Conservation (phyloP, 2,888 invertebrate genomes). For the Embidobia sp. region DNA sequence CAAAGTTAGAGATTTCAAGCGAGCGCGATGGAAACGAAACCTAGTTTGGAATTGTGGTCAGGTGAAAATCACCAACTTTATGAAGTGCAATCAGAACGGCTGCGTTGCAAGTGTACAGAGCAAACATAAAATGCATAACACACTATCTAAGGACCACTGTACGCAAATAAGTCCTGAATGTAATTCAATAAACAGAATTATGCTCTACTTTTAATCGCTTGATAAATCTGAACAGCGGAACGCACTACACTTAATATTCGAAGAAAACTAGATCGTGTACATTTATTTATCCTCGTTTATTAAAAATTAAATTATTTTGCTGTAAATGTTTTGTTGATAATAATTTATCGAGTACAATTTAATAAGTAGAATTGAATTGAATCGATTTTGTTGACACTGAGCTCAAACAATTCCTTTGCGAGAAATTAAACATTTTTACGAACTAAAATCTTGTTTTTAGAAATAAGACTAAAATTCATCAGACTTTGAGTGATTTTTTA, state of each 20-base stretch:
- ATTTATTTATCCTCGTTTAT: too few species aligned
- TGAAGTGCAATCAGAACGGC: conserved; percentile 57
- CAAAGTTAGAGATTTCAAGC: conserved; percentile 61
- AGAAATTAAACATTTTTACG: too few species aligned
- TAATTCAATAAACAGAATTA: conserved; percentile 41
- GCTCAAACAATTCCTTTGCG: too few species aligned
- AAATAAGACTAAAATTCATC: too few species aligned
- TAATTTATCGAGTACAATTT: too few species aligned
- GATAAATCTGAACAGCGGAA: conserved; percentile 11
- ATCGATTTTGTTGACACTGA: too few species aligned
- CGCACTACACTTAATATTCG: neutral
- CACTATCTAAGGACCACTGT: conserved; percentile 32
- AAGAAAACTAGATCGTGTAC: too few species aligned
- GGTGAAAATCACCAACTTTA: conserved; percentile 59
- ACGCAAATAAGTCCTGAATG: conserved; percentile 27
- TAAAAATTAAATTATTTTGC: too few species aligned
- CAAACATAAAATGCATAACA: conserved; percentile 47
- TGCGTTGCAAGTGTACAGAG: conserved; percentile 41
- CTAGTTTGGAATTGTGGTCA: conserved; percentile 61
- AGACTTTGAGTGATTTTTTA: too few species aligned
- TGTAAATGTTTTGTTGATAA: too few species aligned
- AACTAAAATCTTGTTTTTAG: too few species aligned
- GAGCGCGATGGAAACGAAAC: conserved; percentile 54
- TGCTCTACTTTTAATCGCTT: conserved; percentile 31
- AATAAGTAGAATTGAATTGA: too few species aligned